phyloP scores from a whole-genome alignment of 35 echinoderm and acorn worm genomes.

The Stichopus chloronotus region DNA sequence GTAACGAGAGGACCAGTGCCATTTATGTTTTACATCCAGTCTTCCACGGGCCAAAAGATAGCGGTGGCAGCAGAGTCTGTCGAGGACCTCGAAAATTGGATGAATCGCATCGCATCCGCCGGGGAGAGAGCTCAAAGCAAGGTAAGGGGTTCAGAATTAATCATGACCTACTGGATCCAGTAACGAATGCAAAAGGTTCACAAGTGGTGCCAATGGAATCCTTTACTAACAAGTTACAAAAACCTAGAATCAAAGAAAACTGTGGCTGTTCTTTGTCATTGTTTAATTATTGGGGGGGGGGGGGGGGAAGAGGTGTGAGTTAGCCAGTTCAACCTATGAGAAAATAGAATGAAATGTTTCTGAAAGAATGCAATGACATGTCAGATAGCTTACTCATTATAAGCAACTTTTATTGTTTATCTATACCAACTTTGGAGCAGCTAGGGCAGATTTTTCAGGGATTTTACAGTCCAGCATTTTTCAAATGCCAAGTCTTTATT shows the following conservation, averaged over 20 bases:
- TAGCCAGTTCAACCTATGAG: background rate
- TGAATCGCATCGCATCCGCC: conserved; percentile 59
- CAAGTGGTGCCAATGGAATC: background rate
- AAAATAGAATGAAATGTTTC: background rate
- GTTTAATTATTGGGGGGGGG: too few species aligned
- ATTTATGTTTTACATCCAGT: conserved; percentile 44
- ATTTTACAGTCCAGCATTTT: too few species aligned
- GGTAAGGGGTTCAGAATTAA: conserved; percentile 51
- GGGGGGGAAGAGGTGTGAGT: background rate
- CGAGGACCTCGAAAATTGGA: conserved; percentile 78
- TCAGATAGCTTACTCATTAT: too few species aligned
- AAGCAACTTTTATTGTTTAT: too few species aligned
- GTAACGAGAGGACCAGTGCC: conserved; percentile 20
- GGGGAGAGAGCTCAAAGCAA: conserved; percentile 73
- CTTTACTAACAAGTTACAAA: background rate
- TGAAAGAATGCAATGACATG: background rate
- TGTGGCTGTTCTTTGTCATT: background rate
- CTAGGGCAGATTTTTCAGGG: too few species aligned
- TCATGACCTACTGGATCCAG: background rate
- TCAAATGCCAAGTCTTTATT: too few species aligned
- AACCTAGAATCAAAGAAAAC: background rate
- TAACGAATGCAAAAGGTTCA: too few species aligned
- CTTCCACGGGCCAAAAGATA: conserved; percentile 46
- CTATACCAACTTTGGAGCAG: too few species aligned
- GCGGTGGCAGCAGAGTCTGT: conserved; percentile 70